Evolutionary conservation across 2,113 vertebrate species (phyloP), one percentile per base, ranked within the genome.

Genomic region (Aptenodytes patagonicus): DNA sequence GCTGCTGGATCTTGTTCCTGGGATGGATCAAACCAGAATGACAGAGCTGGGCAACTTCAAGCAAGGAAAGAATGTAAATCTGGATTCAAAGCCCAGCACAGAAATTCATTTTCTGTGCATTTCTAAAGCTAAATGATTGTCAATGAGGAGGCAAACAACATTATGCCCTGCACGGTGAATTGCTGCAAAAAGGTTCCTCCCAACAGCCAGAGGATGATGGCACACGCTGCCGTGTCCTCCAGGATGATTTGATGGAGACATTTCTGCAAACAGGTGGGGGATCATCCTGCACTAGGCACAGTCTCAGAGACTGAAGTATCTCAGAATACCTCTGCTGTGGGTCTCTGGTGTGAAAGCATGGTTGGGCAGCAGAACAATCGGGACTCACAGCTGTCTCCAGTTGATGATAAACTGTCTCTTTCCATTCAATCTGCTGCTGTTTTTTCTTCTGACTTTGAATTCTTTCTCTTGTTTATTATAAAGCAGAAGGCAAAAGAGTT

Each of bases 1-100:
- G 71, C 64, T 96, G 75, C 64, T 90, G 64, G 51, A 58, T 88
- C 89, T 90, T 70, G 49, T 73, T 93, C 38, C 83, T 95, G 79
- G 60, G 85, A 75, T 81, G 71, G 82, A 83, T 95, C 95, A 96
- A 93, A 70, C 91, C 58, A 70, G 84, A 87, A 80, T 83, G 87
- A 77, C 93, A 90, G 91, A 95, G 64, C 84, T 80, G 75, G 76
- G 84, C 78, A 95, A 81, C 89, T 82, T 87, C 36, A 76, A 40
- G 89, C 13, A 8, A 65, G 68, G 76, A 90, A 93, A 55, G 62
- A 91, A 90, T 78, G 75, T 68, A 60, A 93, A 60, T 90, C 60
- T 81, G 51, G 38, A 83, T 83, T 81, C 42, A 64, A 73, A 38
- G 0, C 46, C 62, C 84, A 85, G 49, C 54, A 28, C 38, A 65